Percentiles rank a stretch among this genome's conserved stretches.
Conservation (phyloP, 2,888 invertebrate species). For the Homarus gammarus region DNA sequence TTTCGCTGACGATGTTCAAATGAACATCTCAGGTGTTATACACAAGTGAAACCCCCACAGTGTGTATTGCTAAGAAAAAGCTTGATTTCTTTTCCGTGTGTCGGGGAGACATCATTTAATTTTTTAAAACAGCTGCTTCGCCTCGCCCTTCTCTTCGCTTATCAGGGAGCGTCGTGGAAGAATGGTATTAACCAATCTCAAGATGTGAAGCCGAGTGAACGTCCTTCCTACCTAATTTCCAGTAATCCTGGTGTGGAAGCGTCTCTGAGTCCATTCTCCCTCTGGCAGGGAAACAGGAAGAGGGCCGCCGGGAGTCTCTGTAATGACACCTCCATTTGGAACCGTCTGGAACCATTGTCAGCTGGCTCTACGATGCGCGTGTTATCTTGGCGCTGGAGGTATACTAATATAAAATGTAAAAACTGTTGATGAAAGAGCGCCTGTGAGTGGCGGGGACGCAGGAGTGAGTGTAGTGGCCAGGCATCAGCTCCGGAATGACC, state of each 20-base stretch:
- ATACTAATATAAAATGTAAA: background rate
- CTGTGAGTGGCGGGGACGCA: background rate
- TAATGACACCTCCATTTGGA: constrained; percentile 1
- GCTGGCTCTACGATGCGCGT: background rate
- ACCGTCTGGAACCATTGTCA: background rate
- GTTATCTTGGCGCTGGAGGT: background rate
- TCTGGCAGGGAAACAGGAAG: background rate
- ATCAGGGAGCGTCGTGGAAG: background rate
- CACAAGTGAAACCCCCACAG: too few species aligned
- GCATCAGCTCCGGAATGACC: background rate
- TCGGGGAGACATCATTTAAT: background rate
- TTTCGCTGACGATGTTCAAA: too few species aligned
- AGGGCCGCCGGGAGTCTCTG: background rate
- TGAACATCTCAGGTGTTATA: too few species aligned
- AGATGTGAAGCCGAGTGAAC: background rate
- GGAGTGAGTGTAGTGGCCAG: background rate
- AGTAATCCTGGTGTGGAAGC: background rate
- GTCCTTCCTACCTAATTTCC: background rate
- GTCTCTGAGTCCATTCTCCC: background rate
- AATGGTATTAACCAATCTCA: background rate
- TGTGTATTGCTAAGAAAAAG: too few species aligned
- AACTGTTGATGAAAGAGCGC: background rate
- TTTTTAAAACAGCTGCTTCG: background rate
- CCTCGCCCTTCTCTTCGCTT: background rate
- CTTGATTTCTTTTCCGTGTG: too few species aligned